phyloP scores from a whole-genome alignment of 2,888 invertebrate species.

The Drosophila paucipuncta region DNA sequence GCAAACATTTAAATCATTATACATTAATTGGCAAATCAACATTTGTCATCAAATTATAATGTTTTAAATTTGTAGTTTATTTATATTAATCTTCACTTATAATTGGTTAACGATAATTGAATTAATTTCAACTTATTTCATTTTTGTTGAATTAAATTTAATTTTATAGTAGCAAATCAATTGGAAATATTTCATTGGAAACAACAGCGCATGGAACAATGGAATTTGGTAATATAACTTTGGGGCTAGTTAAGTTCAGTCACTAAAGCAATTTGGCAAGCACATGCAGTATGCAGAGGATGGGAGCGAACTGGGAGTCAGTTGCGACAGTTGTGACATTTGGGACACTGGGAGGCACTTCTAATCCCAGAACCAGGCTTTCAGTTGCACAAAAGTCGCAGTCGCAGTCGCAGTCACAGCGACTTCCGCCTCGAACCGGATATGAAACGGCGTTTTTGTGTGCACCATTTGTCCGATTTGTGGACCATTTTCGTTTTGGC shows the following conservation, averaged over 20 bases:
- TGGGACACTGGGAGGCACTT: conserved; percentile 39
- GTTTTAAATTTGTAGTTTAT: background rate
- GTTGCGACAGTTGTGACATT: conserved; percentile 19
- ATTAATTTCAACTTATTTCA: background rate
- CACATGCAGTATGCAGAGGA: conserved; percentile 17
- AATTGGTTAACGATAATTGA: background rate
- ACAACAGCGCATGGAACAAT: background rate
- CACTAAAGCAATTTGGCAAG: background rate
- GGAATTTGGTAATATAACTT: background rate
- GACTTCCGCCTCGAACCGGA: conserved; percentile 71
- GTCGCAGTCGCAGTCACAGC: conserved; percentile 54
- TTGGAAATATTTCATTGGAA: background rate
- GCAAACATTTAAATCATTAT: background rate
- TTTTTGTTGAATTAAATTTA: background rate
- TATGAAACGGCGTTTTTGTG: conserved; percentile 72
- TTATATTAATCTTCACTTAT: background rate
- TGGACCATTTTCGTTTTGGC: conserved; percentile 70
- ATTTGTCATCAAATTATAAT: background rate
- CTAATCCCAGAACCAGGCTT: conserved; percentile 51
- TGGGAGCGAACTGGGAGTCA: conserved; percentile 2
- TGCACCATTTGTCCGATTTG: conserved; percentile 79
- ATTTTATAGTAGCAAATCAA: background rate
- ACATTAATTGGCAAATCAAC: background rate
- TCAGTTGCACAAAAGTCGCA: conserved; percentile 55
- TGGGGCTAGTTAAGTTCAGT: conserved; percentile 1